Evolutionary conservation across 2,113 vertebrate genomes (phyloP), one percentile per base, ranked within the genome.

Genomic region (Pica pica): DNA sequence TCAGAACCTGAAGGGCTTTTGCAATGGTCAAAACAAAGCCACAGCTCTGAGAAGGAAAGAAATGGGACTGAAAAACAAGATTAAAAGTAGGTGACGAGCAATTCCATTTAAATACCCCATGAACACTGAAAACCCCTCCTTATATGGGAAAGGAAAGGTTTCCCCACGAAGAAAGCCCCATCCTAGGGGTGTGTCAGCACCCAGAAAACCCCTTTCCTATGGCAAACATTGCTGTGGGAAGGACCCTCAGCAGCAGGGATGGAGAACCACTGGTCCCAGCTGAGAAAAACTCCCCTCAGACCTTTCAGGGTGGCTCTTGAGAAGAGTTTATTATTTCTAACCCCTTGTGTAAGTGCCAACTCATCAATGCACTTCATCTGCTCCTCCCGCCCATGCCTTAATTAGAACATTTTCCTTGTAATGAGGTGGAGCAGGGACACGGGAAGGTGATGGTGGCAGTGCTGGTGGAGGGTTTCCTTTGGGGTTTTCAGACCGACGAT

Each of bases 301-400:
- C 55, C 24, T 65, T 74, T 53, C 55, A 50, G 81, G 63, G 35
- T n/a, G 57, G 59, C 24, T 46, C 31, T 39, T 33, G 42, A 60
- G 46, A 52, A 69, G 59, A 53, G 53, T 65, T 80, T 65, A 65
- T 61, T 92, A 75, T 89, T 85, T 85, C 68, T 87, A 87, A 59
- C n/a, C 76, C 83, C 63, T 88, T 57, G 83, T 71, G 85, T 91
- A 92, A 94, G 78, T 79, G 94, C 71, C 85, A 1, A 91, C 95
- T 89, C 93, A 96, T 95, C 93, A 96, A 70, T 67, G 83, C 90
- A 86, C 95, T 96, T 94, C 95, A 89, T 93, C 95, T 96, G 81
- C 89, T 95, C 81, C 94, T 96, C 94, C 80, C 1, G 0, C 49
- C 87, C 44, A 0, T 71, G 69, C 87, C 80, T 83, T 94, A 96